Conservation (phyloP, 2,797 vertebrate species). For the Iguana delicatissima region DNA sequence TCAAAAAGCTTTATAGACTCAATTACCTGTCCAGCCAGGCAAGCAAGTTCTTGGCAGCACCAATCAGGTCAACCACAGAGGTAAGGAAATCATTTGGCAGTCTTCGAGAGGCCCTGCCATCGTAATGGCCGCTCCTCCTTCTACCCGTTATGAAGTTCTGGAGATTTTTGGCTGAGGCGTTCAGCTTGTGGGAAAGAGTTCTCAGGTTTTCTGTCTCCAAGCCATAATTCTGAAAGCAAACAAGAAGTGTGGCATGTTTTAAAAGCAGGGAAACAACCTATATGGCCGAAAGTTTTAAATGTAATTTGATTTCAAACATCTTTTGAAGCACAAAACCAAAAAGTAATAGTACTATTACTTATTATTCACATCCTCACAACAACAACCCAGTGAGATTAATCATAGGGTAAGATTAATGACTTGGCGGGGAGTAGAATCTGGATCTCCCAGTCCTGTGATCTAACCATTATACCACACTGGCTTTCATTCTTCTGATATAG, state of each 20-base stretch:
- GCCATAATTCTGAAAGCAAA: conserved; percentile 87
- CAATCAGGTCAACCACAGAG: conserved; percentile 92
- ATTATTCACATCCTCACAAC: too few relatives aligned
- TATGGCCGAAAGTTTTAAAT: too few relatives aligned
- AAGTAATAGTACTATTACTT: too few relatives aligned
- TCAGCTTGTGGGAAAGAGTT: conserved; percentile 92
- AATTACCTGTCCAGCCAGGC: conserved; percentile 94
- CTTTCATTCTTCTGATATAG: too few relatives aligned
- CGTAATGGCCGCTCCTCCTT: conserved; percentile 90
- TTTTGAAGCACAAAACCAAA: too few relatives aligned
- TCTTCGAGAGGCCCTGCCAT: conserved; percentile 88
- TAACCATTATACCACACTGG: too few relatives aligned
- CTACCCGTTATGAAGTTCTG: conserved; percentile 94
- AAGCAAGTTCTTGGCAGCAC: conserved; percentile 90
- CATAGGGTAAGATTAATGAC: too few relatives aligned
- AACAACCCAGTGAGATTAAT: too few relatives aligned
- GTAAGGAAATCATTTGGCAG: conserved; percentile 91
- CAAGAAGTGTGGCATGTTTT: neutral
- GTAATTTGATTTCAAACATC: too few relatives aligned
- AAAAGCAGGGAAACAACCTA: neutral
- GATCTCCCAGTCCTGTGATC: too few relatives aligned
- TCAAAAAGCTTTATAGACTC: neutral
- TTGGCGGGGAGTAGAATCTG: too few relatives aligned
- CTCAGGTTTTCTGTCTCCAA: conserved; percentile 92
- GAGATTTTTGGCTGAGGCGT: conserved; percentile 92